Evolutionary conservation across 1,140 invertebrate genomes (phyloP).

Genomic region (Ruditapes philippinarum): DNA sequence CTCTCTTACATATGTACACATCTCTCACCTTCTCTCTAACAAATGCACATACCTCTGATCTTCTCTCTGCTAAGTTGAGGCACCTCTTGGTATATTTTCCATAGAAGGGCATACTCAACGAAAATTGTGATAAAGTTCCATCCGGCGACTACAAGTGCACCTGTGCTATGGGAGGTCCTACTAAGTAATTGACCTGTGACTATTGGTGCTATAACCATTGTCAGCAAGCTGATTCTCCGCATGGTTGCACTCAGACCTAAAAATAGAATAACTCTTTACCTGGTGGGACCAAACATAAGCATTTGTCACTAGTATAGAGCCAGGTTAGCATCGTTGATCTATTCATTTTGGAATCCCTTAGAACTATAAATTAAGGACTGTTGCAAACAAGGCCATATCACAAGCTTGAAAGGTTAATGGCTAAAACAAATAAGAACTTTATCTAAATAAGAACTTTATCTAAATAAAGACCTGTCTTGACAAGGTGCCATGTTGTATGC

Average conservation of each 20-base stretch:
- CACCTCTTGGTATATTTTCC: constrained; percentile 85
- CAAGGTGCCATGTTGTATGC: too few relatives aligned
- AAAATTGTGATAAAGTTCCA: constrained; percentile 88
- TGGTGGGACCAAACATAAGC: too few relatives aligned
- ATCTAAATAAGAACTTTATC: too few relatives aligned
- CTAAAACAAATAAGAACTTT: too few relatives aligned
- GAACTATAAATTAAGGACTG: too few relatives aligned
- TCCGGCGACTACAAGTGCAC: constrained; percentile 85
- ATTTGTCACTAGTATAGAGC: too few relatives aligned
- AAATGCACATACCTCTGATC: constrained; percentile 26
- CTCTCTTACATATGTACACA: too few relatives aligned
- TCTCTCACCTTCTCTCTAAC: too few relatives aligned
- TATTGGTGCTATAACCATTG: constrained; percentile 87
- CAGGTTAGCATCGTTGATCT: too few relatives aligned
- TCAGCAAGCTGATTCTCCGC: constrained; percentile 87
- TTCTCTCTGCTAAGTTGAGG: constrained; percentile 78
- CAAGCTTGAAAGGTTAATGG: too few relatives aligned
- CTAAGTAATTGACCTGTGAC: constrained; percentile 87
- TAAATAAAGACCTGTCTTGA: too few relatives aligned
- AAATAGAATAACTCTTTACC: neutral
- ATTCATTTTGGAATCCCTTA: too few relatives aligned
- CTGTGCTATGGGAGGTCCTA: constrained; percentile 77
- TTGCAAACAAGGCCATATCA: neutral
- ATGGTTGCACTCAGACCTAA: constrained; percentile 78
- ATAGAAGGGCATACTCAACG: constrained; percentile 87